Evolutionary conservation across 2,113 vertebrate genomes (phyloP).

Genomic region (Microcebus murinus): DNA sequence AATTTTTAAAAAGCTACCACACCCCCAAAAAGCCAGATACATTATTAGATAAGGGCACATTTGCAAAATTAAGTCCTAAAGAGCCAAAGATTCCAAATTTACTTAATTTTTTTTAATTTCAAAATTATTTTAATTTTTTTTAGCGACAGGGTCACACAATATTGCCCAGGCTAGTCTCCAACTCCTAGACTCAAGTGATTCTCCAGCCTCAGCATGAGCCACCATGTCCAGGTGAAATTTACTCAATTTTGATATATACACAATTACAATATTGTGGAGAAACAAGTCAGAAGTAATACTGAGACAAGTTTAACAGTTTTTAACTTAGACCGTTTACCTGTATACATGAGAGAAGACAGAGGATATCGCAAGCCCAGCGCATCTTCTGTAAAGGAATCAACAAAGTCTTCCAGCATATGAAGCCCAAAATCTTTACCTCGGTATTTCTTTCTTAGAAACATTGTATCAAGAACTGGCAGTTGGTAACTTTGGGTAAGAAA

Average conservation of each 20-base stretch:
- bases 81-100: not conserved
- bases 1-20: not conserved
- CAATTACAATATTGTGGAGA: not conserved
- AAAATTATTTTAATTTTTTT: too few species aligned
- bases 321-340: conserved; percentile 84
- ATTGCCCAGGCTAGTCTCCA: too few species aligned
- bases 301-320: conserved; percentile 2
- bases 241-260: not conserved
- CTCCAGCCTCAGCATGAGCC: too few species aligned
- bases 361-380: conserved; percentile 90
- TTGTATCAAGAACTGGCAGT: conserved; percentile 92
- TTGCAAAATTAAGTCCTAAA: not conserved
- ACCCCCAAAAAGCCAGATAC: not conserved
- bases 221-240: not conserved
- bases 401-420: conserved; percentile 92
- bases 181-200: too few species aligned
- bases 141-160: too few species aligned
- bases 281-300: not conserved
- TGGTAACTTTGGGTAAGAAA: conserved; percentile 83
- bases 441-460: conserved; percentile 91
- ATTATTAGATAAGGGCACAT: not conserved
- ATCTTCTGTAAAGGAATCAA: conserved; percentile 88
- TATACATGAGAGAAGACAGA: conserved; percentile 85
- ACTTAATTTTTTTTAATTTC: not conserved
- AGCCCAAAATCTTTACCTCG: conserved; percentile 87